phyloP scores from a whole-genome alignment of 2,888 invertebrate species.

The Apamea anceps region DNA sequence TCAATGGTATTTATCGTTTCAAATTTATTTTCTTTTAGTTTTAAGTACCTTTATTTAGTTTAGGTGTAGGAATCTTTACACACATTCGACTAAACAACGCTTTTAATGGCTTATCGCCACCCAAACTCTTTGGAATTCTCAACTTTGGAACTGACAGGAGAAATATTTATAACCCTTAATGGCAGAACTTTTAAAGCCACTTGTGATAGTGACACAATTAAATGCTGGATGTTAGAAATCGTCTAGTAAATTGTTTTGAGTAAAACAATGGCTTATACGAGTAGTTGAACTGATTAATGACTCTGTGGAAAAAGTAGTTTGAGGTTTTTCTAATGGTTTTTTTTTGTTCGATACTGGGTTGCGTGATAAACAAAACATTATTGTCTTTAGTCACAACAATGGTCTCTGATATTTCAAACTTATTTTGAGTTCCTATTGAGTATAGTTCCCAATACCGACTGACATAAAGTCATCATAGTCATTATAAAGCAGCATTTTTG shows the following conservation, averaged over 20 bases:
- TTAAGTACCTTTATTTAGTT: constrained; percentile 82
- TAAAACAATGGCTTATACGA: constrained; percentile 37
- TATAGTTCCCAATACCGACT: background rate
- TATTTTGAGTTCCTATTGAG: constrained; percentile 1
- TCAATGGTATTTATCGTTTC: constrained; percentile 94
- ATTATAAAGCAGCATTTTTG: constrained; percentile 19
- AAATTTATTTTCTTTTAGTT: constrained; percentile 91
- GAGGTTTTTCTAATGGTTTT: constrained; percentile 19
- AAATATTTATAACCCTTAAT: constrained; percentile 52
- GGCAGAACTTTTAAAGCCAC: constrained; percentile 53
- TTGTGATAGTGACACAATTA: constrained; percentile 51
- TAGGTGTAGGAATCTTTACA: constrained; percentile 68
- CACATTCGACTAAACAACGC: constrained; percentile 67
- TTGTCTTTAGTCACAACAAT: constrained; percentile 25
- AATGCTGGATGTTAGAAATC: constrained; percentile 49
- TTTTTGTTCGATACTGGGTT: constrained; percentile 30
- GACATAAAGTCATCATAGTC: background rate
- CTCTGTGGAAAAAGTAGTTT: constrained; percentile 7
- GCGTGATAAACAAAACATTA: constrained; percentile 34
- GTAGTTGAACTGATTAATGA: constrained; percentile 34
- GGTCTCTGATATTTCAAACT: background rate
- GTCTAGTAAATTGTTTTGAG: constrained; percentile 36
- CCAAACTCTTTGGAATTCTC: constrained; percentile 41
- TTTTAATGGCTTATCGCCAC: constrained; percentile 49
- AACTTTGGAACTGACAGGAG: constrained; percentile 49